These are phyloP conservation scores for Liparis tanakae DNA, from an alignment of 2,797 vertebrate genomes.

Conservation along the genomic window DNA sequence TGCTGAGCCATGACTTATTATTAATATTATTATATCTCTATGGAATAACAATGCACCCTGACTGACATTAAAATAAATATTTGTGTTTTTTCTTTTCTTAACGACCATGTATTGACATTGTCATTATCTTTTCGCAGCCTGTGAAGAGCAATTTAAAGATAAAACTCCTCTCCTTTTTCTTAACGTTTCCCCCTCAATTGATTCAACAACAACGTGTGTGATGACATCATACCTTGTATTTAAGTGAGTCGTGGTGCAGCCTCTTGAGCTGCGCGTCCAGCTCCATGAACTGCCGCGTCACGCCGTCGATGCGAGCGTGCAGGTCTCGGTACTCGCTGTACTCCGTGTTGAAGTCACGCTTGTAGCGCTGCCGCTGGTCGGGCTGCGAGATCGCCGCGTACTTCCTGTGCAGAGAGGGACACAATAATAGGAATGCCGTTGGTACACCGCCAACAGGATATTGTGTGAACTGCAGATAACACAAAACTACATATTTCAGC, in stretches of 20 bases:
- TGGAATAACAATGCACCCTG: not conserved
- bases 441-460: not conserved
- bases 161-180: not conserved
- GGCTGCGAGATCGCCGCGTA: conserved; percentile 84
- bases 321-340: conserved; percentile 92
- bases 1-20: too few relatives aligned
- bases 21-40: not conserved
- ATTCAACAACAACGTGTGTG: not conserved
- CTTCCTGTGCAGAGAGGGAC: conserved; percentile 75
- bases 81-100: not conserved
- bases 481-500: not conserved
- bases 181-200: not conserved
- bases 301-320: conserved; percentile 89
- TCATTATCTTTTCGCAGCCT: not conserved
- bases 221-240: conserved; percentile 86
- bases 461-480: not conserved
- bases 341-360: conserved; percentile 92
- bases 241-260: conserved; percentile 85
- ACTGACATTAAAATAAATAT: not conserved
- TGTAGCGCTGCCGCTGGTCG: conserved; percentile 91
- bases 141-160: not conserved
- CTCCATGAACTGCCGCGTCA: conserved; percentile 90
- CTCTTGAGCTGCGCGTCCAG: conserved; percentile 89
- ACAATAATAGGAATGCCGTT: too few relatives aligned
- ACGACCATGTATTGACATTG: not conserved